Conservation (phyloP, 2,888 invertebrate genomes). For the Torymus tubicola region DNA sequence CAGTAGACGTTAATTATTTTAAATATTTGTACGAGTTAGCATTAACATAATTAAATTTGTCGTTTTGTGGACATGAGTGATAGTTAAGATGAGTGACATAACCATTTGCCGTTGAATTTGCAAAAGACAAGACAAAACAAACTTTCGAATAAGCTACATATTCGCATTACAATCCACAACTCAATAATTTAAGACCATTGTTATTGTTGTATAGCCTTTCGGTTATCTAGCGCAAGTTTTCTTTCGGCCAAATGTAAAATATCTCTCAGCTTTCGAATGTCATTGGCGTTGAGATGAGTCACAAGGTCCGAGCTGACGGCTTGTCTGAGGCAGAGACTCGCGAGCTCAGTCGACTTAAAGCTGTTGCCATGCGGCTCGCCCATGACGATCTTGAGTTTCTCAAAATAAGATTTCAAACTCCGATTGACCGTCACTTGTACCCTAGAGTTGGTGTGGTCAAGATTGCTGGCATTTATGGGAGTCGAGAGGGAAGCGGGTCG, state of each 20-base stretch:
- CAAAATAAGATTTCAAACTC: constrained; percentile 65
- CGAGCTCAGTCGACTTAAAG: constrained; percentile 57
- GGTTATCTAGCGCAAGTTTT: constrained; percentile 33
- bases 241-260: constrained; percentile 61
- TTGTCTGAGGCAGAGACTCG: constrained; percentile 64
- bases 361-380: constrained; percentile 30
- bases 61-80: no score
- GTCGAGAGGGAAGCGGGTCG: no score
- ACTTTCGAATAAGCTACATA: no score
- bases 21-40: no score
- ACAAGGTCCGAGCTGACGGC: constrained; percentile 62
- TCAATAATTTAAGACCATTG: no score
- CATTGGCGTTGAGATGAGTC: constrained; percentile 58
- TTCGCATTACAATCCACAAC: no score
- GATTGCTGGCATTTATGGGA: no score
- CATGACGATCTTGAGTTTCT: constrained; percentile 63
- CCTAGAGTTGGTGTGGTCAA: constrained; percentile 60
- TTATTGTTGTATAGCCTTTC: not conserved
- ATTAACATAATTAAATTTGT: no score
- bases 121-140: no score
- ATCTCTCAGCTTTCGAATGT: constrained; percentile 62
- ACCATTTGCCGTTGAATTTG: no score
- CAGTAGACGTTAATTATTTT: no score
- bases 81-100: no score
- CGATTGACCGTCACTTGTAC: constrained; percentile 62